phyloP scores from a whole-genome alignment of 2,888 invertebrate species.

The Adelognathus sp. region DNA sequence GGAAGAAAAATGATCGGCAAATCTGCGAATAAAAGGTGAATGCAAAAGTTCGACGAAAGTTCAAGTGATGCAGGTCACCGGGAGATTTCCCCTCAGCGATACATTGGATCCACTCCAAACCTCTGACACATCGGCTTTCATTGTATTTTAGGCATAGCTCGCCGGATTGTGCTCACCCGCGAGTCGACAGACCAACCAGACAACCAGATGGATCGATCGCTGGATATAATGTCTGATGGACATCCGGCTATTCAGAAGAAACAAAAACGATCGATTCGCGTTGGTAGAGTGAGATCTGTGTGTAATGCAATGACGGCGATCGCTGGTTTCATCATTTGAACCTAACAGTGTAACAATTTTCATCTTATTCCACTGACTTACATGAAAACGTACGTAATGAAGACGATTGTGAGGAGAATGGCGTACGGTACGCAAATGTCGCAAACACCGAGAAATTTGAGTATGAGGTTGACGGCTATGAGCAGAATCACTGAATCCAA shows the following conservation, averaged over 20 bases:
- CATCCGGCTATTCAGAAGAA: not conserved
- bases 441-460: slow-evolving; percentile 71
- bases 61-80: slow-evolving; percentile 7
- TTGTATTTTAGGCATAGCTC: slow-evolving; percentile 6
- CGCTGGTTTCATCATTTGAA: slow-evolving; percentile 45
- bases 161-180: not conserved
- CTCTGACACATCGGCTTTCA: slow-evolving; percentile 44
- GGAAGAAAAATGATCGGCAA: not conserved
- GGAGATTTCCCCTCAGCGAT: slow-evolving; percentile 11
- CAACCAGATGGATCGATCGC: not conserved
- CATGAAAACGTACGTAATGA: slow-evolving; percentile 69
- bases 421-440: slow-evolving; percentile 74
- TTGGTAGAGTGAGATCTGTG: no score
- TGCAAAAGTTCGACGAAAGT: slow-evolving; percentile 22
- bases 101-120: not conserved
- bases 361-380: slow-evolving; percentile 62
- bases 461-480: slow-evolving; percentile 66
- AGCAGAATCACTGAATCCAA: slow-evolving; percentile 71
- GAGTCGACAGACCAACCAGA: not conserved
- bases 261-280: not conserved
- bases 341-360: slow-evolving; percentile 5
- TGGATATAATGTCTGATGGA: not conserved
- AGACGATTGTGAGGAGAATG: slow-evolving; percentile 70
- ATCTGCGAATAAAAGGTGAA: slow-evolving; percentile 12
- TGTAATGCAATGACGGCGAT: not conserved